Percentiles rank a stretch among this genome's conserved stretches.
Evolutionary conservation across 2,113 vertebrate genomes (phyloP).

Genomic region (Stegastes partitus): DNA sequence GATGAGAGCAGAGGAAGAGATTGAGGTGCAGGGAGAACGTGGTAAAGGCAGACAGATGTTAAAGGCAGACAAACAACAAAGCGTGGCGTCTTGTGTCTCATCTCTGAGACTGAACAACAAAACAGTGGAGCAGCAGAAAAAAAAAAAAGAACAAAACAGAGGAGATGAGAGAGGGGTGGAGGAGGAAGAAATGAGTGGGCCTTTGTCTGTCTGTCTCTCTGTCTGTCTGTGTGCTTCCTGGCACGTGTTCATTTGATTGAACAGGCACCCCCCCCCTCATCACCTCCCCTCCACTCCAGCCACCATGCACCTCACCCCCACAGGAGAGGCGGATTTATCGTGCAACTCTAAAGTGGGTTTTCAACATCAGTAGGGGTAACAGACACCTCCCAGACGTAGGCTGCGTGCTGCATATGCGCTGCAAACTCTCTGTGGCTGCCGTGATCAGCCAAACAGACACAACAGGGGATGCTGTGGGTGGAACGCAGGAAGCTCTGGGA

Average conservation of each 20-base stretch:
- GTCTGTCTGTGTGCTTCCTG: constrained; percentile 30
- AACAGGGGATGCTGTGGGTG: constrained; percentile 35
- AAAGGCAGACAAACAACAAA: constrained; percentile 61
- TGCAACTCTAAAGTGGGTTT: constrained; percentile 42
- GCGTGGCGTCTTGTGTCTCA: constrained; percentile 47
- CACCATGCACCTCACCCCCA: constrained; percentile 36
- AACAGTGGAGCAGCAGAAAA: constrained; percentile 28
- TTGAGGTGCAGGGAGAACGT: constrained; percentile 22
- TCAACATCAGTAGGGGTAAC: constrained; percentile 27
- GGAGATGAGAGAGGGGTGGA: constrained; percentile 46
- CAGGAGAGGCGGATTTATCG: constrained; percentile 27
- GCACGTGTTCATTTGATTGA: constrained; percentile 42
- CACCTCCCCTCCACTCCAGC: background rate
- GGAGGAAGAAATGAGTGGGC: constrained; percentile 52
- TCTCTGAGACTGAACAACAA: constrained; percentile 55
- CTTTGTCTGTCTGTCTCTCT: constrained; percentile 44
- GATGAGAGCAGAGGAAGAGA: constrained; percentile 25
- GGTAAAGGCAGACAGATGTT: constrained; percentile 67
- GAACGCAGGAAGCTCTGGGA: constrained; percentile 40
- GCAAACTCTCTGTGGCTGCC: constrained; percentile 39
- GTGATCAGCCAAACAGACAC: constrained; percentile 36
- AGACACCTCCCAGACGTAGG: constrained; percentile 53
- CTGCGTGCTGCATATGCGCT: constrained; percentile 43
- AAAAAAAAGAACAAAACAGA: constrained; percentile 52
- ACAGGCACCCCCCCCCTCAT: constrained; percentile 1